phyloP scores from a whole-genome alignment of 2,113 vertebrate genomes.

The Antechinus flavipes region DNA sequence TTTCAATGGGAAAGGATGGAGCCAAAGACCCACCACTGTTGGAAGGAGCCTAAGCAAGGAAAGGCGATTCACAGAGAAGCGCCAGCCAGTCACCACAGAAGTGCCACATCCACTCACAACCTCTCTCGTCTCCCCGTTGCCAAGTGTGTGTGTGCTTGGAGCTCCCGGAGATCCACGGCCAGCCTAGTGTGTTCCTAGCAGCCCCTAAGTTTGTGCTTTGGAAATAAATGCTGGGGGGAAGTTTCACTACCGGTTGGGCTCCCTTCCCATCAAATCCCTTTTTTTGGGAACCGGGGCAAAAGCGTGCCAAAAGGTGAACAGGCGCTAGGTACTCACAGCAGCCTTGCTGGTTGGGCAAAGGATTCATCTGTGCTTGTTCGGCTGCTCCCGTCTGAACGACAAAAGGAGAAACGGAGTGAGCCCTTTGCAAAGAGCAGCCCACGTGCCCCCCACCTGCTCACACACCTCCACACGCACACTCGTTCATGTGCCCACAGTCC shows the following conservation, averaged over 20 bases:
- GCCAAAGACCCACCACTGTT: neutral
- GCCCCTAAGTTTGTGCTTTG: neutral
- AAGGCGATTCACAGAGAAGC: constrained; percentile 45
- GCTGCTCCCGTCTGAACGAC: constrained; percentile 88
- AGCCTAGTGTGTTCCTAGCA: constrained; percentile 25
- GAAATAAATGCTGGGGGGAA: constrained; percentile 31
- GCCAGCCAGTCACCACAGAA: constrained; percentile 39
- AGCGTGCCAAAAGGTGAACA: constrained; percentile 61
- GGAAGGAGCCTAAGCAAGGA: constrained; percentile 45
- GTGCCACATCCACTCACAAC: constrained; percentile 33
- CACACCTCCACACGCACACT: no score
- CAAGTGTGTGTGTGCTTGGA: neutral
- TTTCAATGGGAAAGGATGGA: neutral
- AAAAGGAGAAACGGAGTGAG: constrained; percentile 76
- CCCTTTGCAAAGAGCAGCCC: constrained; percentile 8
- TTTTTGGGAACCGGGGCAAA: constrained; percentile 40
- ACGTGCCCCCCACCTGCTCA: no score
- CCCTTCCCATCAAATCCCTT: constrained; percentile 52
- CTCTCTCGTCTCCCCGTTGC: constrained; percentile 39
- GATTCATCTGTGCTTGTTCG: constrained; percentile 90
- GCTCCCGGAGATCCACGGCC: constrained; percentile 23
- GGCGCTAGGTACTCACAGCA: constrained; percentile 86
- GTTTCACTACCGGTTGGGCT: constrained; percentile 33
- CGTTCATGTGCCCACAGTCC: no score
- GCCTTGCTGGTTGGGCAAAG: constrained; percentile 84